These are phyloP conservation scores for Branchipolynoe longqiensis DNA, from an alignment of 2,888 invertebrate species.

Conservation along the genomic window DNA sequence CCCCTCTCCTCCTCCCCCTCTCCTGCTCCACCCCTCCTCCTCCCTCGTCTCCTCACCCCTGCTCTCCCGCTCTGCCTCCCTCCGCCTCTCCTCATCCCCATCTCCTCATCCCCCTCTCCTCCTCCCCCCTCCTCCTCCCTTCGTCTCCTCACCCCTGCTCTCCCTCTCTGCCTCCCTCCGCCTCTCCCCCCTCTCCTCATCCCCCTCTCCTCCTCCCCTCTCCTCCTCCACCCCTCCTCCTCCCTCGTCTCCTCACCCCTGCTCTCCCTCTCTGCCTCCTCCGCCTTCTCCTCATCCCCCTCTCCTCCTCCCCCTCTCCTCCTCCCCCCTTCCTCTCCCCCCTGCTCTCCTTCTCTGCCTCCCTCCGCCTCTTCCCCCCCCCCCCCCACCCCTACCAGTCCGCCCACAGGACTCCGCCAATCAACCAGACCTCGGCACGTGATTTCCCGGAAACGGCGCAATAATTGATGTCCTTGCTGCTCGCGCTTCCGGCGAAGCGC, in stretches of 20 bases:
- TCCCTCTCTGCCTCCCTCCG: neutral
- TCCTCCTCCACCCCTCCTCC: neutral
- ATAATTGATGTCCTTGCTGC: conserved; percentile 50
- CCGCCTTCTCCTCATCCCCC: neutral
- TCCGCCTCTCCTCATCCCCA: neutral
- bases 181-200: neutral
- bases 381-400: neutral
- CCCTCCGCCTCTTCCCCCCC: neutral
- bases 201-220: neutral
- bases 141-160: neutral
- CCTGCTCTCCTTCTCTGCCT: neutral
- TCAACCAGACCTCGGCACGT: conserved; percentile 41
- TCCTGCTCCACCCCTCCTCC: neutral
- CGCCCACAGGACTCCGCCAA: conserved; percentile 27
- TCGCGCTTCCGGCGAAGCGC: conserved; percentile 45
- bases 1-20: neutral
- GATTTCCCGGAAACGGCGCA: conserved; percentile 37
- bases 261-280: neutral
- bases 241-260: neutral
- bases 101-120: neutral
- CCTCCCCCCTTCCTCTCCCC: neutral
- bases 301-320: neutral
- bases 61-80: too few species aligned
- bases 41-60: neutral
- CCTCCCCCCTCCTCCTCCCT: neutral